Percentiles rank a stretch among this genome's conserved stretches.
These are phyloP conservation scores for Micrastur ruficollis DNA, from an alignment of 2,797 vertebrate species.

Conservation along the genomic window DNA sequence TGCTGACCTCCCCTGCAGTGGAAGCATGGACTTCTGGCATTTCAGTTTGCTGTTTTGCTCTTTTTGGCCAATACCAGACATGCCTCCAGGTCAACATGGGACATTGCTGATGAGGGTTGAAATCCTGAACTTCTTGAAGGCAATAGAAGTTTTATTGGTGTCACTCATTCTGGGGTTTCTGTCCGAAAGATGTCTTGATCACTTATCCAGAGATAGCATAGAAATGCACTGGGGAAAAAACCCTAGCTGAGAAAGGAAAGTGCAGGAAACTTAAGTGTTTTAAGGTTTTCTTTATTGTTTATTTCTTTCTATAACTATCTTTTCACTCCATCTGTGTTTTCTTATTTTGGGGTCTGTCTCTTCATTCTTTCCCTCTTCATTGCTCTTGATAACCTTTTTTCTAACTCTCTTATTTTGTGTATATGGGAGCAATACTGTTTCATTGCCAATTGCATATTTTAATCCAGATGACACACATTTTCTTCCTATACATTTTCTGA, in stretches of 20 bases:
- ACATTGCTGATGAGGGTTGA: not conserved
- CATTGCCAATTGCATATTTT: not conserved
- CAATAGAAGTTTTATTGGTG: not conserved
- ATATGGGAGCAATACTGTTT: not conserved
- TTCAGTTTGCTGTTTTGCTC: not conserved
- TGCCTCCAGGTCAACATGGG: not conserved
- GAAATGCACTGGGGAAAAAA: not conserved
- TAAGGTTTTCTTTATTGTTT: not conserved
- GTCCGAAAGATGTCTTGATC: not conserved
- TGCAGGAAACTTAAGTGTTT: not conserved
- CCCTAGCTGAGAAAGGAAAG: not conserved
- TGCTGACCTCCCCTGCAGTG: not conserved
- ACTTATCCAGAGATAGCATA: not conserved
- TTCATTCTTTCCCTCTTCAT: not conserved
- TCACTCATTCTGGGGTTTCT: not conserved
- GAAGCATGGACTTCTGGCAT: not conserved
- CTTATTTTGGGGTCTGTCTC: not conserved
- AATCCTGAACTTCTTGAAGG: not conserved
- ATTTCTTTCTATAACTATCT: not conserved
- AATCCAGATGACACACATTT: not conserved
- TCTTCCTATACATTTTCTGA: not conserved
- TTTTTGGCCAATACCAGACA: not conserved
- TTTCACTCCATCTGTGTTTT: not conserved
- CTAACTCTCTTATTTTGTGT: not conserved
- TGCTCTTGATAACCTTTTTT: not conserved